A percentile compares a stretch with the other conserved stretches of the same genome.
These are phyloP conservation scores for Trichomalopsis sarcophagae DNA, from an alignment of 1,140 invertebrate species.

Conservation along the genomic window DNA sequence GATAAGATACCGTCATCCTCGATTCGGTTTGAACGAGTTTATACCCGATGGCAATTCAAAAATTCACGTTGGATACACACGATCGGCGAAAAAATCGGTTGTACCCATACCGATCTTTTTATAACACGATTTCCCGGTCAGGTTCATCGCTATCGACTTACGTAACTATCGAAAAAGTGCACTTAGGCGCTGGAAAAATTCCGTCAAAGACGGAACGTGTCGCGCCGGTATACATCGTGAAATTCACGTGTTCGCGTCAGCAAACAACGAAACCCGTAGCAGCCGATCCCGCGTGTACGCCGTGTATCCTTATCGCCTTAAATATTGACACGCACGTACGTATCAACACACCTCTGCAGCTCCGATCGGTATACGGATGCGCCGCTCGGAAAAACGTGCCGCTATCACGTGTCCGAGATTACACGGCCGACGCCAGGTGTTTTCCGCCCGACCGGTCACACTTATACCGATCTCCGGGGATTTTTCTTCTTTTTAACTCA, in stretches of 20 bases:
- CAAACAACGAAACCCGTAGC: slow-evolving; percentile 6
- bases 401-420: slow-evolving; percentile 28
- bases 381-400: slow-evolving; percentile 4
- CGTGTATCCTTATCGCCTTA: slow-evolving; percentile 16
- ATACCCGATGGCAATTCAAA: no score
- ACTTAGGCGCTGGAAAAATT: background rate
- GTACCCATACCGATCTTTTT: no score
- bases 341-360: background rate
- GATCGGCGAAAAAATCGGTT: no score
- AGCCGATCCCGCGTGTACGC: background rate
- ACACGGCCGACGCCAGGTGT: background rate
- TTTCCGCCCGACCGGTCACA: background rate
- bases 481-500: background rate
- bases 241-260: slow-evolving; percentile 25
- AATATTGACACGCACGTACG: slow-evolving; percentile 24
- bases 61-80: no score
- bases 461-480: background rate
- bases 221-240: background rate
- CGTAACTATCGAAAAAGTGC: background rate
- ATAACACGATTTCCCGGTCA: no score
- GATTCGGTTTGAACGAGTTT: background rate
- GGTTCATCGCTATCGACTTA: no score
- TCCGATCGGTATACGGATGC: background rate
- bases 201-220: background rate
- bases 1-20: background rate